A percentile compares a stretch with the other conserved stretches of the same genome.
Evolutionary conservation across 2,113 vertebrate genomes (phyloP).

Genomic region (Opisthocomus hoazin): DNA sequence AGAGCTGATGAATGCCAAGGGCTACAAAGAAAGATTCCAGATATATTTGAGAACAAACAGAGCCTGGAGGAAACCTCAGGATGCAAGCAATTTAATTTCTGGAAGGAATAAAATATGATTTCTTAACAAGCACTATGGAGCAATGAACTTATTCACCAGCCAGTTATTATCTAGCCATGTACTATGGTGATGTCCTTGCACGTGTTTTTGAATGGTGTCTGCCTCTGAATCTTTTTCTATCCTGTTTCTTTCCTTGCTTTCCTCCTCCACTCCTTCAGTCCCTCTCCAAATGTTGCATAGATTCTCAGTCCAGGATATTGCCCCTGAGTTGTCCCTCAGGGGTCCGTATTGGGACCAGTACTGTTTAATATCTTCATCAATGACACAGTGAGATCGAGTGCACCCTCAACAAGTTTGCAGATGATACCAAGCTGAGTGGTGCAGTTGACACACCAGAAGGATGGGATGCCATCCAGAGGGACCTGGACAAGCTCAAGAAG

Average conservation of each 20-base stretch:
- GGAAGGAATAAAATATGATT: background rate
- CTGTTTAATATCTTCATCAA: background rate
- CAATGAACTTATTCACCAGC: background rate
- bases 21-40: background rate
- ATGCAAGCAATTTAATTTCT: background rate
- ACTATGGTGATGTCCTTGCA: background rate
- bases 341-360: background rate
- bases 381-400: background rate
- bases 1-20: background rate
- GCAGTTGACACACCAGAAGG: too few relatives aligned
- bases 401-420: background rate
- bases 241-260: background rate
- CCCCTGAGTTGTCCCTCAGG: background rate
- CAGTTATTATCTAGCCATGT: background rate
- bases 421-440: too few relatives aligned
- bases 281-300: background rate
- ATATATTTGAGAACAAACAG: background rate
- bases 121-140: background rate
- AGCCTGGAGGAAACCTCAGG: background rate
- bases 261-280: background rate
- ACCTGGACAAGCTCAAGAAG: too few relatives aligned
- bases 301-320: background rate
- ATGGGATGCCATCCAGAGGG: too few relatives aligned
- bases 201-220: background rate
- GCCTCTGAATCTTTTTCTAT: background rate